phyloP scores from a whole-genome alignment of 1,140 invertebrate species.

The Limonius californicus region DNA sequence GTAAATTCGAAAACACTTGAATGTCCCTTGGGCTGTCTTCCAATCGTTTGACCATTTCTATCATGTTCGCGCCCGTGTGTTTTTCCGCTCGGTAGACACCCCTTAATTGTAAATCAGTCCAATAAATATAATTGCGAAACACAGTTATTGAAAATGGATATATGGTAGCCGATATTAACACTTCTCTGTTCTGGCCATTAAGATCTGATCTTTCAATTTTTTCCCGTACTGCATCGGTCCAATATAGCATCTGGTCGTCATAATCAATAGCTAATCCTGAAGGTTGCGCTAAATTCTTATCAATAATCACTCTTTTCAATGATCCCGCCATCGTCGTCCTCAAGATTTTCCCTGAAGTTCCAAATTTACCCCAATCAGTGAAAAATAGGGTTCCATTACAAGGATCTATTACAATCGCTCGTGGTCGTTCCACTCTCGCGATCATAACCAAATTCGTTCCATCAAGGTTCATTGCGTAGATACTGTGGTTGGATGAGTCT shows the following conservation, averaged over 20 bases:
- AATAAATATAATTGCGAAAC: constrained; percentile 90
- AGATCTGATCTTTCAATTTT: constrained; percentile 94
- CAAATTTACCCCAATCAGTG: constrained; percentile 91
- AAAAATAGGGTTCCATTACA: constrained; percentile 92
- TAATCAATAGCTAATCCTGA: constrained; percentile 96
- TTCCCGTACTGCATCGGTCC: constrained; percentile 95
- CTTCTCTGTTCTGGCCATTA: constrained; percentile 74
- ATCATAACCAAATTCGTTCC: constrained; percentile 90
- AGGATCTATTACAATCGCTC: constrained; percentile 95
- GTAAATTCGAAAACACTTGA: constrained; percentile 76
- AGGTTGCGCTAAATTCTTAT: constrained; percentile 88
- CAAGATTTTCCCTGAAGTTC: constrained; percentile 91
- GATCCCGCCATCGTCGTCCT: constrained; percentile 96
- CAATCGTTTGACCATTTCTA: constrained; percentile 88
- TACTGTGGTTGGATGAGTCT: constrained; percentile 89
- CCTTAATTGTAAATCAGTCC: constrained; percentile 92
- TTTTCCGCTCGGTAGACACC: constrained; percentile 97
- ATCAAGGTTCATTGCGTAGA: constrained; percentile 92
- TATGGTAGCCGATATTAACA: constrained; percentile 84
- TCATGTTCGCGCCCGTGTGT: constrained; percentile 91
- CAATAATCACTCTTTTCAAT: constrained; percentile 82
- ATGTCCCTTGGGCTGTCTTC: constrained; percentile 90
- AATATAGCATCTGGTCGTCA: constrained; percentile 92
- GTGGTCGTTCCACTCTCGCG: constrained; percentile 83
- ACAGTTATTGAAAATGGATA: constrained; percentile 96